phyloP scores from a whole-genome alignment of 2,797 vertebrate species.

The Allobates femoralis region DNA sequence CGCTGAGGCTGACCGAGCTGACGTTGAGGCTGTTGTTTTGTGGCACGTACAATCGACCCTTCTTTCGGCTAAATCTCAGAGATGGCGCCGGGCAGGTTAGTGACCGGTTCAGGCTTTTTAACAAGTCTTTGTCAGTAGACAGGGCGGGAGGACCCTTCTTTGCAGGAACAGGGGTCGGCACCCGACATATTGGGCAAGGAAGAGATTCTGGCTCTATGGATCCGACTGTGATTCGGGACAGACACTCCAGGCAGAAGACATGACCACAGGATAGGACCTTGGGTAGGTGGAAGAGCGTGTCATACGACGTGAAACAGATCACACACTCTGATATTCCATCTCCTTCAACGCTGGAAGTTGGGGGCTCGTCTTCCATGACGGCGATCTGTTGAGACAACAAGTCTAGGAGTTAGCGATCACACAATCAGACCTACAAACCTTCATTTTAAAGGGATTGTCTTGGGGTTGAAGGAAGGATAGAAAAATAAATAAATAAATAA shows the following conservation, averaged over 20 bases:
- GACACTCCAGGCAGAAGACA: constrained; percentile 84
- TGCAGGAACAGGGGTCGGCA: constrained; percentile 73
- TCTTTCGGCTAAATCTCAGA: constrained; percentile 78
- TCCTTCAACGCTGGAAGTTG: background rate
- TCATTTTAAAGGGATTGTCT: background rate
- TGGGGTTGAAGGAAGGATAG: no score
- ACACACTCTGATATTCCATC: constrained; percentile 73
- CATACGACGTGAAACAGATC: constrained; percentile 82
- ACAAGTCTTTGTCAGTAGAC: constrained; percentile 72
- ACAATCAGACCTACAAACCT: background rate
- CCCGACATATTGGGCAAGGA: constrained; percentile 81
- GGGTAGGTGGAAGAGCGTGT: constrained; percentile 82
- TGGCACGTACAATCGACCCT: constrained; percentile 79
- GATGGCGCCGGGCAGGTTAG: constrained; percentile 76
- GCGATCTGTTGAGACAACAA: background rate
- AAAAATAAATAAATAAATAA: no score
- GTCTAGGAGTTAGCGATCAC: background rate
- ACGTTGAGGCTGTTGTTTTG: constrained; percentile 64
- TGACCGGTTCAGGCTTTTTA: constrained; percentile 76
- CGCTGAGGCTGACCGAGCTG: constrained; percentile 66
- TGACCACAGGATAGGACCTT: constrained; percentile 81
- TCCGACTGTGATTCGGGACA: constrained; percentile 82
- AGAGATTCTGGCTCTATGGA: constrained; percentile 74
- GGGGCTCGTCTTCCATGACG: constrained; percentile 27
- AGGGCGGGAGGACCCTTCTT: constrained; percentile 77